Evolutionary conservation across 2,888 invertebrate species (phyloP), one percentile per base, ranked within the genome.

Genomic region (Chrysolina oricalcia): DNA sequence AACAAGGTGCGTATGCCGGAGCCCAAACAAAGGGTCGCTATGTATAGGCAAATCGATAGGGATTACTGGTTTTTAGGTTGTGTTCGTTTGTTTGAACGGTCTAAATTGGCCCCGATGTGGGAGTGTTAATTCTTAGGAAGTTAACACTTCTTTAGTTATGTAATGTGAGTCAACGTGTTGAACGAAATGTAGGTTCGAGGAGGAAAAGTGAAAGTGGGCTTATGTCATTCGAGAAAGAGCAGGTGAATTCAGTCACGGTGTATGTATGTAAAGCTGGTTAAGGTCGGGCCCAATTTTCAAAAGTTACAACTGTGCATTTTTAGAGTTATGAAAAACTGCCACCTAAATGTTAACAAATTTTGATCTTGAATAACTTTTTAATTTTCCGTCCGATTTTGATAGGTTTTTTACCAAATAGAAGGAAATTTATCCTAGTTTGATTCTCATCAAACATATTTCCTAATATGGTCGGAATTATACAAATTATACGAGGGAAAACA

Each of bases 1-100:
- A 64, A 72, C 41, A 69, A 75, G 75, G 75, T 75, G 72, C 75
- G 75, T 75, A 70, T 43, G 13, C n/a, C 9, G 1, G 23, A 17
- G 21, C 21, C 27, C 67, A 68, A 67, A 73, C 73, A 73, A 73
- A 73, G 73, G 73, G 50, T 13, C n/a, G 23, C 10, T 17, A n/a
- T 50, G 46, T 40, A 27, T 15, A 41, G 48, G 41, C 48, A 35
- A 35, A 68, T 68, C 35, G 21, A 73, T 68, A 67, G 67, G 63
- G 73, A 68, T 64, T 53, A 50, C 62, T 48, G 53, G 50, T 73
- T 73, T 46, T 68, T 59, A 53, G 63, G 67, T 68, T 68, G 23
- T 27, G 59, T 17, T n/a, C 8, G 19, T 43, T 43, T 50, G 19
- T 59, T 59, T 59, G 15, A 3, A 8, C 23, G n/a, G 23, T 8